A percentile compares a stretch with the other conserved stretches of the same genome.
phyloP scores from a whole-genome alignment of 2,888 invertebrate genomes.

The Eupeodes latifasciatus region DNA sequence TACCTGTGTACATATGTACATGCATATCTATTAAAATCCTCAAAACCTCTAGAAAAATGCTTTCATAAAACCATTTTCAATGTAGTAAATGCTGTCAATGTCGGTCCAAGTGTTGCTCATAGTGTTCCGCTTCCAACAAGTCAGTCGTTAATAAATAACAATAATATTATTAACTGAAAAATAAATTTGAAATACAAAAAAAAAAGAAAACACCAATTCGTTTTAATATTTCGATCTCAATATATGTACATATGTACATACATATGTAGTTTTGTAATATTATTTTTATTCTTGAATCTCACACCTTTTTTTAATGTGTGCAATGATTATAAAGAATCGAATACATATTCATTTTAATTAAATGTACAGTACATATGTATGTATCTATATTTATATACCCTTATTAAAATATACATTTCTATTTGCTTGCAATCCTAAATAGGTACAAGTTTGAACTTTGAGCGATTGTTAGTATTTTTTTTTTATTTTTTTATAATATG shows the following conservation, averaged over 20 bases:
- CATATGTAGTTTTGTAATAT: too few species aligned
- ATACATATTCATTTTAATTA: background rate
- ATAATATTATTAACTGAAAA: background rate
- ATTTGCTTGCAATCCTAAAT: slow-evolving; percentile 53
- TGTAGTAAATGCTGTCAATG: slow-evolving; percentile 21
- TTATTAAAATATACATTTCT: slow-evolving; percentile 20
- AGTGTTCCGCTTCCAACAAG: slow-evolving; percentile 3
- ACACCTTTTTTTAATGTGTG: slow-evolving; percentile 13
- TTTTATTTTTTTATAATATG: slow-evolving; percentile 65
- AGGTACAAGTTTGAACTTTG: slow-evolving; percentile 76
- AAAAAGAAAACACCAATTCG: background rate
- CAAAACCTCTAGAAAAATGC: background rate
- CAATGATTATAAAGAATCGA: background rate
- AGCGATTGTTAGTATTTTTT: slow-evolving; percentile 63
- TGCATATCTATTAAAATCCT: background rate
- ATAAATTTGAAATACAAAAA: background rate
- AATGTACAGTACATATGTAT: too few species aligned
- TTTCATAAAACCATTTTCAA: slow-evolving; percentile 40
- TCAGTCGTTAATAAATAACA: background rate
- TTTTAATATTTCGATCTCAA: background rate
- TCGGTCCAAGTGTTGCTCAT: slow-evolving; percentile 29
- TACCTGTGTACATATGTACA: background rate
- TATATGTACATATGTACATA: background rate
- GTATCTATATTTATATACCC: background rate
- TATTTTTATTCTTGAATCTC: background rate